Evolutionary conservation across 2,113 vertebrate genomes (phyloP), one percentile per base, ranked within the genome.

Genomic region (Psephotus haematonotus): DNA sequence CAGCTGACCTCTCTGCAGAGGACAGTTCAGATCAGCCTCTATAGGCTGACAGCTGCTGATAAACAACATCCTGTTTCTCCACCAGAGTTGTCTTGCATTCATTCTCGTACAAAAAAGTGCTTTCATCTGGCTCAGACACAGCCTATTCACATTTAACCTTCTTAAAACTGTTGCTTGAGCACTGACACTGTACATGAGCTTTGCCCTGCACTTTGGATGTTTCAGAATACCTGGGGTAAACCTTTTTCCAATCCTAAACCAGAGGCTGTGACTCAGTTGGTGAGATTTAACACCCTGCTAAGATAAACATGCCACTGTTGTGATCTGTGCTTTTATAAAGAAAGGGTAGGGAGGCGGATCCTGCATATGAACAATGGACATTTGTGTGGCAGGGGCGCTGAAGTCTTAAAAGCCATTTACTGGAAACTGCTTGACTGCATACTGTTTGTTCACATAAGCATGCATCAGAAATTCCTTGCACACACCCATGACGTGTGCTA

Each of bases 231-330:
- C 64, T 80, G 22, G 9, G 6, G 24, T 77, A 86, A 94, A 86
- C 8, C 33, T 39, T 8, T 31, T 90, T 74, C 39, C 77, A 71
- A 67, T 25, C 53, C 57, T 74, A 46, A 79, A 81, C 10, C 14
- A 86, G 52, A 0, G 1, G 13, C 71, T 57, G 52, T 92, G 89
- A 95, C 72, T 88, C 70, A 72, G n/a, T 60, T 93, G 81, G 79
- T 84, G 72, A 74, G 18, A 69, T 4, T 90, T 82, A 92, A 74
- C 86, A 94, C 90, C 88, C 80, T 72, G 37, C 71, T 91, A 90
- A 92, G 29, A 95, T 80, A 95, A 97, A 93, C 47, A 93, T 27
- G 67, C 57, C 57, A 47, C 81, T 83, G 81, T 72, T 93, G 83
- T 82, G 85, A 86, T 74, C 47, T 28, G 7, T 82, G 85, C n/a